These are phyloP conservation scores for Petrolisthes manimaculis DNA, from an alignment of 2,888 invertebrate species.

Conservation along the genomic window DNA sequence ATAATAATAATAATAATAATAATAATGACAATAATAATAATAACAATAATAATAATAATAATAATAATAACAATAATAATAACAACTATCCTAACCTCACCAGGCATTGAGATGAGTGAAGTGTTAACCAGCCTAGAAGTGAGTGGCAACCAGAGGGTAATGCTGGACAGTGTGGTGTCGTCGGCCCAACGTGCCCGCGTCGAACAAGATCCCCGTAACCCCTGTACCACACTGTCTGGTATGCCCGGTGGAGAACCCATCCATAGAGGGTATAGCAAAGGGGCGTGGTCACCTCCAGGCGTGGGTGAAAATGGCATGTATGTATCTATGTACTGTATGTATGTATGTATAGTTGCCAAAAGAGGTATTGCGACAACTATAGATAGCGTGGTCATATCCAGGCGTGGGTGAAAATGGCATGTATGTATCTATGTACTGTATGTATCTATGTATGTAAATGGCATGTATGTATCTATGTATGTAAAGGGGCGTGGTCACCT, in stretches of 20 bases:
- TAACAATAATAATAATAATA: too few relatives aligned
- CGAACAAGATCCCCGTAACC: slow-evolving; percentile 24
- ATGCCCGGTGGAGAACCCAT: slow-evolving; percentile 43
- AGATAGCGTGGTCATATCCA: too few relatives aligned
- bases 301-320: slow-evolving; percentile 41
- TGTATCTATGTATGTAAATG: too few relatives aligned
- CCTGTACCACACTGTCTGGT: slow-evolving; percentile 27
- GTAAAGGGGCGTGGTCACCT: too few relatives aligned
- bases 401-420: too few relatives aligned
- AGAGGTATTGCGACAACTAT: too few relatives aligned
- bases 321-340: too few relatives aligned
- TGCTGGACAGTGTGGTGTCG: slow-evolving; percentile 40
- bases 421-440: too few relatives aligned
- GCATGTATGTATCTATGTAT: too few relatives aligned
- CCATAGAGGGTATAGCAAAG: slow-evolving; percentile 46
- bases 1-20: too few relatives aligned
- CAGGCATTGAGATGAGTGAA: slow-evolving; percentile 24
- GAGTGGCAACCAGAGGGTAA: slow-evolving; percentile 17
- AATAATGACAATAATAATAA: too few relatives aligned
- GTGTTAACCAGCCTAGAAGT: slow-evolving; percentile 17
- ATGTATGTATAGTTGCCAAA: too few relatives aligned
- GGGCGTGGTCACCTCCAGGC: slow-evolving; percentile 53
- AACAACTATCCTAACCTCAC: not conserved
- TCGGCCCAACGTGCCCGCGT: slow-evolving; percentile 16
- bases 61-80: not conserved